phyloP scores from a whole-genome alignment of 2,797 vertebrate genomes.

The Acropternis orthonyx region DNA sequence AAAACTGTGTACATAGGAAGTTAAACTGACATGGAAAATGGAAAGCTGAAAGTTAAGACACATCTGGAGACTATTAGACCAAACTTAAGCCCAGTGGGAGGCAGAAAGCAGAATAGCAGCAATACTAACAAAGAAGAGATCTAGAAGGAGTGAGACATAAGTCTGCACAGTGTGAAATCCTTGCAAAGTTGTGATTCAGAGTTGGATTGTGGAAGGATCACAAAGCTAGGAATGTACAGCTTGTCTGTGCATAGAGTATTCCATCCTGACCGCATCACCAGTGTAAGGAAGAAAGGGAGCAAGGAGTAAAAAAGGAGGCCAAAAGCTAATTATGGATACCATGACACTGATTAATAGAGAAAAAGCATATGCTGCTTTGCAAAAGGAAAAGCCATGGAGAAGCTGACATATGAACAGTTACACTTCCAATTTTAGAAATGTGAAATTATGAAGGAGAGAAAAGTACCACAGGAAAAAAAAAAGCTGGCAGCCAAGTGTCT shows the following conservation, averaged over 20 bases:
- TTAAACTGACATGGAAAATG: slow-evolving; percentile 1
- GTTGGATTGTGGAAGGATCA: neutral
- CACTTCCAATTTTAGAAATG: neutral
- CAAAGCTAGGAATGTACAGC: neutral
- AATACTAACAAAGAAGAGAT: slow-evolving; percentile 1
- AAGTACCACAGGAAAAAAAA: neutral
- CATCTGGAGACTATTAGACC: slow-evolving; percentile 59
- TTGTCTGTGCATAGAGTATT: neutral
- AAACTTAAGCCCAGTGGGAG: slow-evolving; percentile 35
- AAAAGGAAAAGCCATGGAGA: neutral
- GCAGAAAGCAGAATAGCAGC: slow-evolving; percentile 41
- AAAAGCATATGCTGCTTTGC: neutral
- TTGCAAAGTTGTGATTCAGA: neutral
- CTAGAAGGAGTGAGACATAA: slow-evolving; percentile 10
- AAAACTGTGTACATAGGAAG: neutral
- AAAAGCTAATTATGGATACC: neutral
- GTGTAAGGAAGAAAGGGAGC: neutral
- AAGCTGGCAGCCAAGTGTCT: neutral
- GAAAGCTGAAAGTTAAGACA: slow-evolving; percentile 28
- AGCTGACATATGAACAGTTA: neutral
- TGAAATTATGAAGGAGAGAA: neutral
- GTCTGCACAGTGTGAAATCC: neutral
- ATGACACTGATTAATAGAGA: neutral
- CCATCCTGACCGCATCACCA: neutral
- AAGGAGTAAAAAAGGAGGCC: neutral